These are phyloP conservation scores for Bilobella aurantiaca DNA, from an alignment of 1,140 invertebrate species.

Conservation along the genomic window DNA sequence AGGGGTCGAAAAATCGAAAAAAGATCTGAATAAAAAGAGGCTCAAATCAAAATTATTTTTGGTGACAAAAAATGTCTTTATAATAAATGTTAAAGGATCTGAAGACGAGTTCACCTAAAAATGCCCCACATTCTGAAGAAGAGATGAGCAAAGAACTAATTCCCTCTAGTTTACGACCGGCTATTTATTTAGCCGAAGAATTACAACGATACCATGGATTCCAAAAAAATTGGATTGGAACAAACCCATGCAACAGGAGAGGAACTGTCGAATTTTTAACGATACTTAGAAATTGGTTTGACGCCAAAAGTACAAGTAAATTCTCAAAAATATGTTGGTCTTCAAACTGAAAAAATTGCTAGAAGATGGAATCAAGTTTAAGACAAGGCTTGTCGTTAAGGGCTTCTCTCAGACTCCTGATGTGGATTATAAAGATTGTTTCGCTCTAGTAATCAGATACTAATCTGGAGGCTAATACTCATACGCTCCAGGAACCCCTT, in stretches of 20 bases:
- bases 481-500: neutral
- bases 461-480: neutral
- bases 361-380: conserved; percentile 22
- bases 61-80: no score
- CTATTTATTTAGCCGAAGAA: conserved; percentile 10
- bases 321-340: conserved; percentile 18
- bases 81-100: neutral
- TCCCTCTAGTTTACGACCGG: no score
- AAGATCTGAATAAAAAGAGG: no score
- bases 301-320: conserved; percentile 36
- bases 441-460: conserved; percentile 39
- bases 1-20: no score
- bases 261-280: conserved; percentile 26
- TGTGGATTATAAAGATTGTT: conserved; percentile 41
- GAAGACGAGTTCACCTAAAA: neutral
- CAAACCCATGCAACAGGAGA: conserved; percentile 32
- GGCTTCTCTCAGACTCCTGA: conserved; percentile 39
- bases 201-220: conserved; percentile 25
- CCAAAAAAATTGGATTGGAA: conserved; percentile 25
- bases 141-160: no score
- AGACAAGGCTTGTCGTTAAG: conserved; percentile 39
- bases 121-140: no score
- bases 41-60: no score
- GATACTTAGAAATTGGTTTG: conserved; percentile 37
- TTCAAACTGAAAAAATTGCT: conserved; percentile 16